phyloP scores from a whole-genome alignment of 2,797 vertebrate genomes.

The Enteromius radiatus region DNA sequence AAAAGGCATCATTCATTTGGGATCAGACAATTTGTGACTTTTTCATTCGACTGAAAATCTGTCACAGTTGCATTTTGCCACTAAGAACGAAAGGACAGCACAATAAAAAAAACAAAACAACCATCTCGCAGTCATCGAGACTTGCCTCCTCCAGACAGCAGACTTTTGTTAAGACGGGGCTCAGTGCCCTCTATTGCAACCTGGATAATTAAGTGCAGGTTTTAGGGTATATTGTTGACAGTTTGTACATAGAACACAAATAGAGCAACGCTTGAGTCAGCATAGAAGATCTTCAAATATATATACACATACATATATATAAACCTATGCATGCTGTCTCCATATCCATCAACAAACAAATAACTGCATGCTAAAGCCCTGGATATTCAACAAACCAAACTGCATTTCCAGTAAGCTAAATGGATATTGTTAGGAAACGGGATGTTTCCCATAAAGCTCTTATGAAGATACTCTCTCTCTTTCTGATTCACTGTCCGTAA shows the following conservation, averaged over 20 bases:
- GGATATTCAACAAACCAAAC: slow-evolving; percentile 23
- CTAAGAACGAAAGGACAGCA: not conserved
- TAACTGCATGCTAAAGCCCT: slow-evolving; percentile 48
- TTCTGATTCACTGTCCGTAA: slow-evolving; percentile 18
- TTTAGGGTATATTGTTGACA: slow-evolving; percentile 27
- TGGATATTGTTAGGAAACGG: slow-evolving; percentile 45
- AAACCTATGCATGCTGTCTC: slow-evolving; percentile 41
- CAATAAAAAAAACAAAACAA: not conserved
- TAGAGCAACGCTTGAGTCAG: slow-evolving; percentile 19
- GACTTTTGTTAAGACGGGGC: slow-evolving; percentile 30
- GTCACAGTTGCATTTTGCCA: slow-evolving; percentile 8
- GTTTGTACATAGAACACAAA: slow-evolving; percentile 34
- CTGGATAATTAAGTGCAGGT: slow-evolving; percentile 26
- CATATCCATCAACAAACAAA: slow-evolving; percentile 43
- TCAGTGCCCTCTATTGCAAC: slow-evolving; percentile 13
- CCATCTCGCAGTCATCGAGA: slow-evolving; percentile 2
- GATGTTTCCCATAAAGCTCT: slow-evolving; percentile 46
- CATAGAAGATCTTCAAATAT: not conserved
- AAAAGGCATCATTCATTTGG: slow-evolving; percentile 34
- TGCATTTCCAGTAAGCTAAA: slow-evolving; percentile 50
- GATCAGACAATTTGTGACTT: slow-evolving; percentile 9
- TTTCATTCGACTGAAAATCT: not conserved
- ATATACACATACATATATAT: not conserved
- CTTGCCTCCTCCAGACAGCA: slow-evolving; percentile 30
- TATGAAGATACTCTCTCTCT: slow-evolving; percentile 39